These are phyloP conservation scores for Trogon surrucura DNA, from an alignment of 2,113 vertebrate species.

Conservation along the genomic window DNA sequence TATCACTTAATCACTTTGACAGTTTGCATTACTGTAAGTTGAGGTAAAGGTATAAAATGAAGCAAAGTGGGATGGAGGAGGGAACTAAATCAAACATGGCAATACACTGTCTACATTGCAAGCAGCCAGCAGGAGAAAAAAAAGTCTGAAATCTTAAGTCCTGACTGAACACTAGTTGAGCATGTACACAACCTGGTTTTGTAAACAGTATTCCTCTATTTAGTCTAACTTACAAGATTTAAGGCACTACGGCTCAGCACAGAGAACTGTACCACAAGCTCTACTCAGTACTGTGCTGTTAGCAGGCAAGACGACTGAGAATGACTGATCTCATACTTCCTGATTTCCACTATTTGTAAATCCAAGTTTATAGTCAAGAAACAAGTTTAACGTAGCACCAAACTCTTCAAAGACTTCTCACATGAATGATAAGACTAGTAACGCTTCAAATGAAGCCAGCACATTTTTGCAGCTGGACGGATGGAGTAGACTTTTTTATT, in stretches of 20 bases:
- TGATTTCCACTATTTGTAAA: neutral
- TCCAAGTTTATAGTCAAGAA: neutral
- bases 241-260: neutral
- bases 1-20: neutral
- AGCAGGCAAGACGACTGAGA: neutral
- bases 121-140: neutral
- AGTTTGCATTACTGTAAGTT: neutral
- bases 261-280: neutral
- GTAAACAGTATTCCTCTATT: rapidly evolving
- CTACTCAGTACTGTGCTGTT: neutral
- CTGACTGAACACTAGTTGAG: neutral
- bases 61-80: neutral
- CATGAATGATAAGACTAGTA: neutral
- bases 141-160: neutral
- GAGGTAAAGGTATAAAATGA: neutral
- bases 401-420: neutral
- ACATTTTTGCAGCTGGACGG: neutral
- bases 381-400: neutral
- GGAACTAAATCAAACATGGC: neutral
- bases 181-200: neutral
- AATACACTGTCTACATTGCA: neutral
- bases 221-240: neutral
- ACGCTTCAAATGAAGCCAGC: neutral
- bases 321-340: neutral
- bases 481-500: neutral